Conservation (phyloP, 1,140 invertebrate species). For the Drosophila willistoni region DNA sequence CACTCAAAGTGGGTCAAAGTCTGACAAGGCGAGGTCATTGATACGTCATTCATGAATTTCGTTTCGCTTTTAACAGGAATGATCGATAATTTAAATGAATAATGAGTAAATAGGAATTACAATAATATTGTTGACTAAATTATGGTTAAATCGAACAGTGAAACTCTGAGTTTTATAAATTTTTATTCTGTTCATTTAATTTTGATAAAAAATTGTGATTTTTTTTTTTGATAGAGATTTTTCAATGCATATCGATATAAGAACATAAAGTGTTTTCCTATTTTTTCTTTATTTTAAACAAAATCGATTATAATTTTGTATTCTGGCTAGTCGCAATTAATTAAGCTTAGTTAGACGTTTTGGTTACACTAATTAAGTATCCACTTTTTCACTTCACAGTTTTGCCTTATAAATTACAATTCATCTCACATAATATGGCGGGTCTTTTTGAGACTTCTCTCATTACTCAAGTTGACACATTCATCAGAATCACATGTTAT, state of each 20-base stretch:
- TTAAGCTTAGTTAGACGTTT: not conserved
- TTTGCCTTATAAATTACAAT: not conserved
- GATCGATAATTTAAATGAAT: constrained; percentile 18
- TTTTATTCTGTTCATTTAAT: too few species aligned
- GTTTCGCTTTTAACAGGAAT: constrained; percentile 10
- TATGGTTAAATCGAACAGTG: too few species aligned
- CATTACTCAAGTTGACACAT: constrained; percentile 21
- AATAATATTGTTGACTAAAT: constrained; percentile 1
- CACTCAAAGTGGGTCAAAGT: constrained; percentile 70
- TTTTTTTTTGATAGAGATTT: too few species aligned
- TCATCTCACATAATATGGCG: constrained; percentile 14
- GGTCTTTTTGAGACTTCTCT: constrained; percentile 18
- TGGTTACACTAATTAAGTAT: constrained; percentile 1
- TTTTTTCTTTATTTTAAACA: not conserved
- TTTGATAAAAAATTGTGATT: too few species aligned
- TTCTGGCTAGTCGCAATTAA: too few species aligned
- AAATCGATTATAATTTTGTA: too few species aligned
- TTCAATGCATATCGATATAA: too few species aligned
- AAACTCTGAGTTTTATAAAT: too few species aligned
- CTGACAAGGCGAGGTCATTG: constrained; percentile 64
- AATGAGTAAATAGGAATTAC: constrained; percentile 28
- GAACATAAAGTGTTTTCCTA: too few species aligned
- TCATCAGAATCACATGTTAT: constrained; percentile 27
- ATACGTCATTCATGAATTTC: constrained; percentile 9
- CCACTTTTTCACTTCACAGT: constrained; percentile 4